These are phyloP conservation scores for Cercopithecus mitis DNA, from an alignment of 2,797 vertebrate genomes.

Conservation along the genomic window DNA sequence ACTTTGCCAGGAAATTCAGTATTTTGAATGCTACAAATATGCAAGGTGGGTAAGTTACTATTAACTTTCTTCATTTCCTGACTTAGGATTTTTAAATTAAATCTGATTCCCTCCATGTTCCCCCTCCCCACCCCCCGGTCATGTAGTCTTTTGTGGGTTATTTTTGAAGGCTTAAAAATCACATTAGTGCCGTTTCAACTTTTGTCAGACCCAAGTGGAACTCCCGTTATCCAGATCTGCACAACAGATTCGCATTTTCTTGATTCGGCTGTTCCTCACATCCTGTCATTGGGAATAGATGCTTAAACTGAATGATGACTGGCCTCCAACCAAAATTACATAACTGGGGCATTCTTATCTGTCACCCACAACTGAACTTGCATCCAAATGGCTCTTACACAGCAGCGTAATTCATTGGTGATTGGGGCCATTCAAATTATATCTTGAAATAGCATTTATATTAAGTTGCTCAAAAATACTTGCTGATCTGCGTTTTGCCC, in stretches of 20 bases:
- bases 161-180: conserved; percentile 33
- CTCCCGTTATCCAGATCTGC: neutral
- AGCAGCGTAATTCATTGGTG: neutral
- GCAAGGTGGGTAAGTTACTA: neutral
- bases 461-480: neutral
- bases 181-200: neutral
- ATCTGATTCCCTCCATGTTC: neutral
- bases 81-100: conserved; percentile 41
- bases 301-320: neutral
- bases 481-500: conserved; percentile 27
- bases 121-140: accelerated
- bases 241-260: conserved; percentile 33
- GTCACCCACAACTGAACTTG: neutral
- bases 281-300: neutral
- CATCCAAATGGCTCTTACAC: conserved; percentile 31
- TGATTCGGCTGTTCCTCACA: conserved; percentile 6
- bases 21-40: neutral
- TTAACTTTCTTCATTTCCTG: neutral
- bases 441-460: conserved; percentile 44
- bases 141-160: neutral
- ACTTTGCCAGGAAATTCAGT: neutral
- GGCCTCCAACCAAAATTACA: neutral
- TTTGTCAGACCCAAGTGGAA: neutral
- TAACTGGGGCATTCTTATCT: neutral
- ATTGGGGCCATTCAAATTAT: conserved; percentile 6